Percentiles rank a stretch among this genome's conserved stretches.
phyloP scores from a whole-genome alignment of 2,888 invertebrate species.

The Diadegma fenestrale region DNA sequence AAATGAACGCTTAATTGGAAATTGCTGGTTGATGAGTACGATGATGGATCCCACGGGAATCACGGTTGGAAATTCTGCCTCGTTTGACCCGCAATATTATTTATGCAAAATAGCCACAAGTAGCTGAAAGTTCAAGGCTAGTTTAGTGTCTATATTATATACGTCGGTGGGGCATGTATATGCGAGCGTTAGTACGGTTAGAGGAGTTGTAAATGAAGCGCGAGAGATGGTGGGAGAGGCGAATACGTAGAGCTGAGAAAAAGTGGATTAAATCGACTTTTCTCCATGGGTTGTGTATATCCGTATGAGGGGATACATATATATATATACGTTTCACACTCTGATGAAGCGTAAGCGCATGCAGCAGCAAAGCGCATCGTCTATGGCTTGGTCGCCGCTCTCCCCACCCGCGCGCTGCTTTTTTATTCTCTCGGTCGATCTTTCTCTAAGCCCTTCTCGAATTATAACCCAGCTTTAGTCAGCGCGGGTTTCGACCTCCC shows the following conservation, averaged over 20 bases:
- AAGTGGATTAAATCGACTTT: conserved; percentile 67
- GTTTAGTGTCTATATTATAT: conserved; percentile 44
- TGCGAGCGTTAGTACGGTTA: neutral
- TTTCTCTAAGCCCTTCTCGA: conserved; percentile 67
- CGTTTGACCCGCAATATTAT: conserved; percentile 28
- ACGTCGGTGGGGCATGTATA: neutral
- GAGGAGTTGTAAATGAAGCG: conserved; percentile 63
- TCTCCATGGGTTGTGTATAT: conserved; percentile 46
- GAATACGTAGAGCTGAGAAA: conserved; percentile 59
- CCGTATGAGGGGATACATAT: conserved; percentile 7
- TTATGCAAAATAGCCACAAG: conserved; percentile 33
- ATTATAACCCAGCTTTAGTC: conserved; percentile 71
- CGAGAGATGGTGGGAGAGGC: conserved; percentile 29
- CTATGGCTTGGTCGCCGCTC: conserved; percentile 38
- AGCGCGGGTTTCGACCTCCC: conserved; percentile 59
- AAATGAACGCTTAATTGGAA: conserved; percentile 2
- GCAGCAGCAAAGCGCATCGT: conserved; percentile 52
- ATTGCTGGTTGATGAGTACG: neutral
- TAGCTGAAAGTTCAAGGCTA: conserved; percentile 59
- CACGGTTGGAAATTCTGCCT: conserved; percentile 21
- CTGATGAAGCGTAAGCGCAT: conserved; percentile 31
- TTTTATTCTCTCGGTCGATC: conserved; percentile 40
- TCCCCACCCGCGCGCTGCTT: conserved; percentile 45
- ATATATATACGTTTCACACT: conserved; percentile 21
- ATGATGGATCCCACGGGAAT: conserved; percentile 23